Percentiles rank a stretch among this genome's conserved stretches.
These are phyloP conservation scores for Nemotelus nigrinus DNA, from an alignment of 2,888 invertebrate species.

Conservation along the genomic window DNA sequence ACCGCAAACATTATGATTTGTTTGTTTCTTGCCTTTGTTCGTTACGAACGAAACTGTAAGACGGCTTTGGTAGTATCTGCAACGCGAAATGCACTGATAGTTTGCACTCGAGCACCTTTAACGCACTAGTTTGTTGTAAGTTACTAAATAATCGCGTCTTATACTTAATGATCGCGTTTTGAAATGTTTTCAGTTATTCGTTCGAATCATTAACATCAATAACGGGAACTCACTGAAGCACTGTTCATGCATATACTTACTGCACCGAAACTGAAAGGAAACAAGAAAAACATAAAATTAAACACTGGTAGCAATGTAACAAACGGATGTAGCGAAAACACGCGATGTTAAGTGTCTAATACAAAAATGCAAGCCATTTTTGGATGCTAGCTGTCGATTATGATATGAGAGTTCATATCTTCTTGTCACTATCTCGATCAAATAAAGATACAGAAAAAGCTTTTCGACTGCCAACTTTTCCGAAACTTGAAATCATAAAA, in stretches of 20 bases:
- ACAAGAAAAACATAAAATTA: neutral
- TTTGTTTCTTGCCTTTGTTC: slow-evolving; percentile 42
- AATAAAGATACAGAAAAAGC: slow-evolving; percentile 33
- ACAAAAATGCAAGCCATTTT: slow-evolving; percentile 20
- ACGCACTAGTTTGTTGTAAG: too few species aligned
- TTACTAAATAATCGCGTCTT: too few species aligned
- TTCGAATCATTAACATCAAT: too few species aligned
- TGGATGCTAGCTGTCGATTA: slow-evolving; percentile 41
- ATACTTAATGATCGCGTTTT: too few species aligned
- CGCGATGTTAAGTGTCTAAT: too few species aligned
- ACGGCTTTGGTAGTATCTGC: neutral
- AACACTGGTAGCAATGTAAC: too few species aligned
- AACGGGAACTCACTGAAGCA: too few species aligned
- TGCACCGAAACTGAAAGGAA: slow-evolving; percentile 1
- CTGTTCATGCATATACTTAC: neutral
- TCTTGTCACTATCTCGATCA: slow-evolving; percentile 30
- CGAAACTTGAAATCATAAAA: neutral
- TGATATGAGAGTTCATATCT: slow-evolving; percentile 28
- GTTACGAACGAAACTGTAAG: neutral
- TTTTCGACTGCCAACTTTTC: neutral
- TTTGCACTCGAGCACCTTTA: neutral
- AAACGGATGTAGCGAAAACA: neutral
- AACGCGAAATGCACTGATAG: neutral
- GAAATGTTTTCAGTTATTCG: too few species aligned
- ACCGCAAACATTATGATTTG: slow-evolving; percentile 83